A percentile compares a stretch with the other conserved stretches of the same genome.
These are phyloP conservation scores for Hesperia comma DNA, from an alignment of 2,888 invertebrate species.

Conservation along the genomic window DNA sequence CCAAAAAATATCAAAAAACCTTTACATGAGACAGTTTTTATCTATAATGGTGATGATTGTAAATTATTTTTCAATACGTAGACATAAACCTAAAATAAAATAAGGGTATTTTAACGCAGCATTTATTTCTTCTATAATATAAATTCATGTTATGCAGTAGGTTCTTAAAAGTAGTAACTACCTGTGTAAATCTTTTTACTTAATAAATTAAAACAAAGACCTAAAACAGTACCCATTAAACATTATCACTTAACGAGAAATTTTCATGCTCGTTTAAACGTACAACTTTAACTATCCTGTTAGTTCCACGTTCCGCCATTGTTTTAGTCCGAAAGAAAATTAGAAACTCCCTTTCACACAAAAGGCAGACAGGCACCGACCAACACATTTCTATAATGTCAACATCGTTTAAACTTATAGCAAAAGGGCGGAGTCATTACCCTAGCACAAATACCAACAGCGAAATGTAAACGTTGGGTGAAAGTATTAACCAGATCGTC, in stretches of 20 bases:
- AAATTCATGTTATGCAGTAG: too few relatives aligned
- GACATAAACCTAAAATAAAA: too few relatives aligned
- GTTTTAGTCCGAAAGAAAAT: conserved; percentile 18
- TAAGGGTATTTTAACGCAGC: too few relatives aligned
- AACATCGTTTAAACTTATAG: conserved; percentile 54
- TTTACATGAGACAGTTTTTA: too few relatives aligned
- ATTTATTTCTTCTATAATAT: too few relatives aligned
- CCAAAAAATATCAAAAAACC: too few relatives aligned
- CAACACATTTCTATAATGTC: conserved; percentile 47
- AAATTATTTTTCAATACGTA: not conserved
- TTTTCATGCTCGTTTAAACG: not conserved
- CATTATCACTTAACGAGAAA: not conserved
- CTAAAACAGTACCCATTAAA: not conserved
- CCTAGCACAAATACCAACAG: conserved; percentile 74
- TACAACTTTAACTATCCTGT: not conserved
- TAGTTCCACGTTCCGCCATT: not conserved
- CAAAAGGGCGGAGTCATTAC: conserved; percentile 57
- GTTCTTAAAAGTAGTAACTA: too few relatives aligned
- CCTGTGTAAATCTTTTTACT: not conserved
- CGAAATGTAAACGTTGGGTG: conserved; percentile 76
- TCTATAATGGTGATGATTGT: too few relatives aligned
- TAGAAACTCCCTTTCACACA: conserved; percentile 48
- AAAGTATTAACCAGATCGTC: conserved; percentile 70
- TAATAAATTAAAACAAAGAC: not conserved
- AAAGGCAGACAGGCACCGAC: conserved; percentile 32